Conservation (phyloP, 2,113 vertebrate species). For the Gavialis gangeticus region DNA sequence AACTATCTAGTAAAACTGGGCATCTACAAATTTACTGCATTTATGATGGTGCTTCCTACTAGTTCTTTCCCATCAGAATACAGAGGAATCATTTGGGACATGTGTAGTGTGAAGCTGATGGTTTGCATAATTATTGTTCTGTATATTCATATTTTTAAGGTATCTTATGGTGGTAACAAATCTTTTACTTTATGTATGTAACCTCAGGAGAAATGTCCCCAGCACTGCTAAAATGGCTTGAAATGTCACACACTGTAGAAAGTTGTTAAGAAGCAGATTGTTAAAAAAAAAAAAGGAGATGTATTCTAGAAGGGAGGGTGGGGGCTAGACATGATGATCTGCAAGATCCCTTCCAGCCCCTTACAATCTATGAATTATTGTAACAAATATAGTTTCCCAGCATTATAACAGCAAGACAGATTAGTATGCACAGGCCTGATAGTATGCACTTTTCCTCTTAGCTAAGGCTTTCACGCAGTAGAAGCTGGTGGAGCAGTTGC, state of each 20-base stretch:
- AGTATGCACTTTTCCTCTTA: neutral
- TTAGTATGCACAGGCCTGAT: neutral
- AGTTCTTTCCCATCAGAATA: neutral
- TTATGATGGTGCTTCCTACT: neutral
- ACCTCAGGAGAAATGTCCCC: neutral
- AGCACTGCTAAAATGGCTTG: neutral
- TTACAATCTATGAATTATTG: neutral
- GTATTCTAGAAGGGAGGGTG: no score
- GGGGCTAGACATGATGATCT: no score
- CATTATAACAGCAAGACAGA: accelerated
- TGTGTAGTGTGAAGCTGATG: neutral
- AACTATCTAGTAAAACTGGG: neutral
- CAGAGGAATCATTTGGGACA: neutral
- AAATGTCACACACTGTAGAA: neutral
- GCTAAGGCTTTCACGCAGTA: neutral
- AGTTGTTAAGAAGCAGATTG: neutral
- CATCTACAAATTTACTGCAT: neutral
- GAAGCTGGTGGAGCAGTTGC: neutral
- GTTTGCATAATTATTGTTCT: neutral
- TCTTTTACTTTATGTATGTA: neutral
- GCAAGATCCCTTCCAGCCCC: no score
- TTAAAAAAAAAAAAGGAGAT: neutral
- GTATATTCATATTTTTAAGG: neutral
- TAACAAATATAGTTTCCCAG: accelerated
- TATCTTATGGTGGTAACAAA: neutral